These are phyloP conservation scores for Acomys russatus DNA, from an alignment of 2,797 vertebrate genomes.

Conservation along the genomic window DNA sequence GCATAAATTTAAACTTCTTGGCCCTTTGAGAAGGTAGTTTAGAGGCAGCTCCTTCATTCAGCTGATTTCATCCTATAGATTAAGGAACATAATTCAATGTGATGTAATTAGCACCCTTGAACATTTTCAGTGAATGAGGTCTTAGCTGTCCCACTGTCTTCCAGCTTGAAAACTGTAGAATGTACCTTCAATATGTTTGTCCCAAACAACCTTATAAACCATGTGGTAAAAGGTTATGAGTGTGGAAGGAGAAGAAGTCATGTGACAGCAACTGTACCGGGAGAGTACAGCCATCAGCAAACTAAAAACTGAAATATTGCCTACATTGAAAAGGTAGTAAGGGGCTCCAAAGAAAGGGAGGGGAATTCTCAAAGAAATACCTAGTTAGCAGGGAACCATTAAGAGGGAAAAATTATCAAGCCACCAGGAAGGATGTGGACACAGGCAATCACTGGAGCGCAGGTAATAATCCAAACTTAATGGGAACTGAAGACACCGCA, in stretches of 20 bases:
- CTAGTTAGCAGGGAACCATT: conserved; percentile 33
- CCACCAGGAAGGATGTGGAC: conserved; percentile 15
- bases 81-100: background rate
- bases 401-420: conserved; percentile 34
- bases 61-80: conserved; percentile 28
- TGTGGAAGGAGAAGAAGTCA: background rate
- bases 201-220: conserved; percentile 1
- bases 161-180: background rate
- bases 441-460: conserved; percentile 31
- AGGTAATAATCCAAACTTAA: conserved; percentile 62
- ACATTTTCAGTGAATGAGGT: background rate
- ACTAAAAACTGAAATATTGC: background rate
- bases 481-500: background rate
- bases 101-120: conserved; percentile 22
- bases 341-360: background rate
- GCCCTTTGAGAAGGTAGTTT: background rate
- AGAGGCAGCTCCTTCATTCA: background rate
- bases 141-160: background rate
- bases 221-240: background rate
- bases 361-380: conserved; percentile 36
- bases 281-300: background rate
- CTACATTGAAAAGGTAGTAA: conserved; percentile 17
- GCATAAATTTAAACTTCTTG: conserved; percentile 33
- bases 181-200: background rate
- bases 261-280: background rate